phyloP scores from a whole-genome alignment of 1,140 invertebrate species.

The Drusus annulatus region DNA sequence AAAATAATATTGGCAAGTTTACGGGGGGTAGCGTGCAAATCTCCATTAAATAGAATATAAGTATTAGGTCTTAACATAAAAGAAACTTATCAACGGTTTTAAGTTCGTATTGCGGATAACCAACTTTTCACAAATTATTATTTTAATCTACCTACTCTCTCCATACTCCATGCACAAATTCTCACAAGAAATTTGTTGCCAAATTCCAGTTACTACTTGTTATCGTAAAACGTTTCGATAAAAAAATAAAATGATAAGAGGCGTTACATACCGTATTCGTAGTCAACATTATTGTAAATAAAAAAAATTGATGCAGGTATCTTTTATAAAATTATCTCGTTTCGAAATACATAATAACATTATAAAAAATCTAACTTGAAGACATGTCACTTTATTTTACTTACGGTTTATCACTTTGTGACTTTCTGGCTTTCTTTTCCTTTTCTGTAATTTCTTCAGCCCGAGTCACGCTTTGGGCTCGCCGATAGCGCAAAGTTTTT shows the following conservation, averaged over 20 bases:
- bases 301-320: too few species aligned
- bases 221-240: conserved; percentile 1
- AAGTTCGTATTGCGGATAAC: too few species aligned
- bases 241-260: conserved; percentile 6
- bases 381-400: conserved; percentile 63
- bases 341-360: background rate
- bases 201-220: background rate
- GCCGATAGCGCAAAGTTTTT: conserved; percentile 76
- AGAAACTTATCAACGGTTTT: too few species aligned
- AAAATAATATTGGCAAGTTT: too few species aligned
- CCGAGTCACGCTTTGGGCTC: conserved; percentile 88
- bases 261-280: too few species aligned
- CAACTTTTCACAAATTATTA: too few species aligned
- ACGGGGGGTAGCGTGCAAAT: too few species aligned
- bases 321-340: background rate
- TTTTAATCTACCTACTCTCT: background rate
- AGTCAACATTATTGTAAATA: too few species aligned
- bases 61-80: too few species aligned
- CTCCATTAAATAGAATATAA: too few species aligned
- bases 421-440: conserved; percentile 82
- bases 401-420: conserved; percentile 93
- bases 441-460: conserved; percentile 89
- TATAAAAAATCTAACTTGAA: background rate
- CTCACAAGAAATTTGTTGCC: background rate
- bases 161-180: background rate